These are phyloP conservation scores for Pangasius macronema DNA, from an alignment of 2,797 vertebrate genomes.

Conservation along the genomic window DNA sequence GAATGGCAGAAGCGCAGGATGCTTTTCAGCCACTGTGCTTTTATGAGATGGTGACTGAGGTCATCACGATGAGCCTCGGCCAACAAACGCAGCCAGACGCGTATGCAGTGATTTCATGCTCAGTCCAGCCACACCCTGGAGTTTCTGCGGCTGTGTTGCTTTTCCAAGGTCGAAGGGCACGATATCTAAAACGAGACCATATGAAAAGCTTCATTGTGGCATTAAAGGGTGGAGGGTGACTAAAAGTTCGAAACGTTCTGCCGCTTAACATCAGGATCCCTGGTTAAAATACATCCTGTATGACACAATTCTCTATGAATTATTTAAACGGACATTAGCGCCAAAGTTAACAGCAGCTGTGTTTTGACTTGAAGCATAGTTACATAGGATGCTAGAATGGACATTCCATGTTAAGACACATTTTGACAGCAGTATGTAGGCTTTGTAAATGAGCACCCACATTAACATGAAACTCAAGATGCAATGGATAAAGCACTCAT, in stretches of 20 bases:
- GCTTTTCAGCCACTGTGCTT: conserved; percentile 22
- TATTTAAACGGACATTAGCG: conserved; percentile 29
- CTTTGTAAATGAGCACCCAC: conserved; percentile 32
- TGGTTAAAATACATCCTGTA: conserved; percentile 19
- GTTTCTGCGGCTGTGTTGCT: background rate
- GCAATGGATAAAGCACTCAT: conserved; percentile 22
- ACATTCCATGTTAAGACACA: conserved; percentile 24
- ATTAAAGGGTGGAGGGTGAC: conserved; percentile 37
- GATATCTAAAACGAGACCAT: conserved; percentile 26
- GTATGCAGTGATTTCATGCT: conserved; percentile 31
- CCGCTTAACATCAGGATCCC: background rate
- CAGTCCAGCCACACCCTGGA: conserved; percentile 25
- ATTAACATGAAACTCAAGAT: conserved; percentile 19
- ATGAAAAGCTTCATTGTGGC: conserved; percentile 22
- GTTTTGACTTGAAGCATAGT: conserved; percentile 34
- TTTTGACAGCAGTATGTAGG: conserved; percentile 26
- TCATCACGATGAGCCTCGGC: conserved; percentile 16
- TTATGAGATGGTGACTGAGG: conserved; percentile 10
- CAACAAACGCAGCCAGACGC: conserved; percentile 16
- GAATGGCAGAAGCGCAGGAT: conserved; percentile 7
- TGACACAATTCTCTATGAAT: conserved; percentile 38
- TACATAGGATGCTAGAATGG: conserved; percentile 21
- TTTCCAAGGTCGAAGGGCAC: conserved; percentile 29
- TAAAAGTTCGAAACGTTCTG: background rate
- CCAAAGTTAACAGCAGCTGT: conserved; percentile 43